Evolutionary conservation across 2,113 vertebrate genomes (phyloP).

Genomic region (Menidia beryllina): DNA sequence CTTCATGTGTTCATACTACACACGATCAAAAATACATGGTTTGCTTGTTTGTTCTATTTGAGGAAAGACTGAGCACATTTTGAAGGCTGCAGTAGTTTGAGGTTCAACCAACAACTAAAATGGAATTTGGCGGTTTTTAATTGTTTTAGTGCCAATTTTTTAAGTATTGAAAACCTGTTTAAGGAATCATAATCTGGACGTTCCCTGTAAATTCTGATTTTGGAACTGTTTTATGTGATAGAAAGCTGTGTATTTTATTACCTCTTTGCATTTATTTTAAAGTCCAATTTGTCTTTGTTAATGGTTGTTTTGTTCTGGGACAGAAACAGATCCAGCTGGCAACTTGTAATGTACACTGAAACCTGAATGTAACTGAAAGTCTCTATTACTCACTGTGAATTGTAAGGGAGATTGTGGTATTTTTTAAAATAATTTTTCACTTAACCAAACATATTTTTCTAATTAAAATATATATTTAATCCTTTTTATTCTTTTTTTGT

Average conservation of each 20-base stretch:
- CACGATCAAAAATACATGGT: not conserved
- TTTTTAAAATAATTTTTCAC: too few relatives aligned
- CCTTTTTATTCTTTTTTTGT: constrained; percentile 12
- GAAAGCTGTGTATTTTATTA: constrained; percentile 41
- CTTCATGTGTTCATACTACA: constrained; percentile 29
- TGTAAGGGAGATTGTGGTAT: too few relatives aligned
- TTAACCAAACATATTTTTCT: too few relatives aligned
- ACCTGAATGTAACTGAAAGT: too few relatives aligned
- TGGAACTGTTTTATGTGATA: constrained; percentile 22
- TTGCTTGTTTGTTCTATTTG: constrained; percentile 21
- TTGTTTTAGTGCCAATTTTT: not conserved
- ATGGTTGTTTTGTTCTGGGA: constrained; percentile 26
- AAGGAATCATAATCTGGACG: constrained; percentile 39
- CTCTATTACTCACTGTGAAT: not conserved
- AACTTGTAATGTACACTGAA: too few relatives aligned
- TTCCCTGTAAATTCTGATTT: constrained; percentile 39
- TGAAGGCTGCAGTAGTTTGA: not conserved
- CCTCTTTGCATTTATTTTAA: constrained; percentile 37
- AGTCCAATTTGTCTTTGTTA: constrained; percentile 16
- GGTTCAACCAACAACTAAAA: constrained; percentile 11
- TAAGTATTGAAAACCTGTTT: constrained; percentile 15
- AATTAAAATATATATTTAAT: too few relatives aligned
- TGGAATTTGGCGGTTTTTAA: not conserved
- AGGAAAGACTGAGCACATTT: constrained; percentile 34
- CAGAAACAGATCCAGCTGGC: constrained; percentile 20